Evolutionary conservation across 2,797 vertebrate species (phyloP).

Genomic region (Cuniculus paca): DNA sequence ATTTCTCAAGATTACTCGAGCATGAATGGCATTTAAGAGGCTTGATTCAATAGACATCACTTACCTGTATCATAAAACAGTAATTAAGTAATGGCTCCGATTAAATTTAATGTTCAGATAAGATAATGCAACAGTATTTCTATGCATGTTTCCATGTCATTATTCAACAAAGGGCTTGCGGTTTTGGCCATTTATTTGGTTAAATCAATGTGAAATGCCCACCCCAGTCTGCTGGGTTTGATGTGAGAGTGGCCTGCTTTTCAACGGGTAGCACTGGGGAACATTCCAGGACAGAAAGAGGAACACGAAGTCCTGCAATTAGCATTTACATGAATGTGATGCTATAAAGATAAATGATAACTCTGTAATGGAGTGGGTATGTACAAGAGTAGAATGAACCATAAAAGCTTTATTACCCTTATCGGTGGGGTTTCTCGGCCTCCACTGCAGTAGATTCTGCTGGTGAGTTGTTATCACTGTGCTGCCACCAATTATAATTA

Average conservation of each 20-base stretch:
- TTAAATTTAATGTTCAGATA: constrained; percentile 61
- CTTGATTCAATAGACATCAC: constrained; percentile 51
- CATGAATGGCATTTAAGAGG: constrained; percentile 30
- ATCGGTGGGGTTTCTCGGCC: not conserved
- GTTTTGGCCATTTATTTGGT: not conserved
- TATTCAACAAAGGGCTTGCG: not conserved
- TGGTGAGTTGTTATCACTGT: not conserved
- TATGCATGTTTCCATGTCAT: not conserved
- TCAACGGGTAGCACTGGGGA: not conserved
- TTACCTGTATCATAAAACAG: constrained; percentile 47
- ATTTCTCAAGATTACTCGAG: not conserved
- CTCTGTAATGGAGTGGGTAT: constrained; percentile 9
- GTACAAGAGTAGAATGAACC: not conserved
- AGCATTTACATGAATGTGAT: constrained; percentile 14
- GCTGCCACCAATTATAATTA: not conserved
- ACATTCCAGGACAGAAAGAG: not conserved
- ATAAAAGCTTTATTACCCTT: constrained; percentile 55
- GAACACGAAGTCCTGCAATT: not conserved
- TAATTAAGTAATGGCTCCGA: constrained; percentile 52
- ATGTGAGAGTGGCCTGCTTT: not conserved
- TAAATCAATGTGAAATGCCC: not conserved
- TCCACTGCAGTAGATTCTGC: not conserved
- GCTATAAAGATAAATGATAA: constrained; percentile 44
- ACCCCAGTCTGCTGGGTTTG: not conserved
- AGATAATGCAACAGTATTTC: constrained; percentile 11